Conservation (phyloP, 2,797 vertebrate genomes). For the Remorina albescens region DNA sequence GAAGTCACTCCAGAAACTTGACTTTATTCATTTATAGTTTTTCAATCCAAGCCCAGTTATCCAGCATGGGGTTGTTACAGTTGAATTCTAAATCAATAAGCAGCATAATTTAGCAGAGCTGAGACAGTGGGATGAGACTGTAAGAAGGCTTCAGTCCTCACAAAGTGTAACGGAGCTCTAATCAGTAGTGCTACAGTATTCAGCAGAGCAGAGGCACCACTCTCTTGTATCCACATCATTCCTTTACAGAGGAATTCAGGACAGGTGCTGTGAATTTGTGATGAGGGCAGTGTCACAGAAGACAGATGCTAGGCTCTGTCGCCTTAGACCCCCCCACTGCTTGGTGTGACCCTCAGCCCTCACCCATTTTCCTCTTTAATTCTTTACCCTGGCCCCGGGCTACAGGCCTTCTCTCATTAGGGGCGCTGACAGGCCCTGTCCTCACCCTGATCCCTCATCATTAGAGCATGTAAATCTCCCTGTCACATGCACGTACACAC, state of each 20-base stretch:
- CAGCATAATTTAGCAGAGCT: constrained; percentile 58
- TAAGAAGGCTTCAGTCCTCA: constrained; percentile 52
- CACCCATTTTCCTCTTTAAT: constrained; percentile 60
- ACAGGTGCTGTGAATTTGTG: constrained; percentile 61
- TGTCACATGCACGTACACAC: constrained; percentile 68
- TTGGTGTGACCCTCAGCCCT: constrained; percentile 46
- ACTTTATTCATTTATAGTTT: constrained; percentile 47
- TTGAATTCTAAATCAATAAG: constrained; percentile 65
- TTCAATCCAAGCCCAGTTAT: constrained; percentile 38
- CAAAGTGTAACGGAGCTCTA: constrained; percentile 35
- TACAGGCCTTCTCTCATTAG: constrained; percentile 81
- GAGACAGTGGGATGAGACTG: constrained; percentile 61
- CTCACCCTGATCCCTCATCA: constrained; percentile 85
- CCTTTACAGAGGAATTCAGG: constrained; percentile 68
- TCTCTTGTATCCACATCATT: constrained; percentile 59
- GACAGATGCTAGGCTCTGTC: constrained; percentile 79
- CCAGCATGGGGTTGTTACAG: constrained; percentile 54
- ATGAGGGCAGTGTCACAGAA: constrained; percentile 69
- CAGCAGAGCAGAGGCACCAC: constrained; percentile 32
- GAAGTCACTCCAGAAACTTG: constrained; percentile 27
- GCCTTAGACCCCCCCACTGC: constrained; percentile 43
- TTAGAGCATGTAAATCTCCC: constrained; percentile 88
- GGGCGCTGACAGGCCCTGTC: constrained; percentile 83
- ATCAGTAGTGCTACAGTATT: constrained; percentile 53
- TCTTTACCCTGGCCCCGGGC: constrained; percentile 73